Evolutionary conservation across 2,113 vertebrate genomes (phyloP), one percentile per base, ranked within the genome.

Genomic region (Coreoperca whiteheadi): DNA sequence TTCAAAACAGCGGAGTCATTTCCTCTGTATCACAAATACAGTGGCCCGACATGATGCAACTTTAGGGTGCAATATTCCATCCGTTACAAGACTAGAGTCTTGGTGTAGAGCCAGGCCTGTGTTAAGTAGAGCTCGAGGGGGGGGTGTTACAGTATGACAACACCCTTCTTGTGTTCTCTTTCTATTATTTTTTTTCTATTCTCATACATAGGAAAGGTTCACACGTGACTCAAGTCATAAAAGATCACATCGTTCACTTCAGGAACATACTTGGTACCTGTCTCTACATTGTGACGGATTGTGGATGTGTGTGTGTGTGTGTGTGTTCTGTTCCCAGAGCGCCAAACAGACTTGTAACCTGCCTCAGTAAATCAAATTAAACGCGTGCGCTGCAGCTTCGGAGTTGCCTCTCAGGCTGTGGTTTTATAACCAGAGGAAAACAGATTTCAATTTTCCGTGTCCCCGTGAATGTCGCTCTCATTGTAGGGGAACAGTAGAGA

Each of bases 361-460:
- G 54, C 68, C 63, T 66, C 15, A 59, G 21, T 57, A 8, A 41
- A 66, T 77, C 59, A 66, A 56, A 57, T 39, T 48, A 25, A 3
- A n/a, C 8, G 4, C 0, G 4, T 51, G 3, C 25, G 11, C 18
- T 16, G 21, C 5, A 71, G 65, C 41, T 32, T 12, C 25, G 46
- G 37, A 6, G 1, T 18, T 2, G 23, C 14, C 30, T 32, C 18
- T 30, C 64, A 25, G 64, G 41, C 28, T 8, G 10, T 4, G 21
- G 37, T 77, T 70, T 18, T 37, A 12, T 46, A 71, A 81, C 12
- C 15, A 11, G 16, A 32, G 1, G 34, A 41, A 34, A 54, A 18
- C 28, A 10, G 9, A 39, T 83, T 66, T 7, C 1, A 6, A n/a
- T 39, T 50, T 25, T n/a, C 6, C 6, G 5, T 48, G 0, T 30